Conservation (phyloP, 2,888 invertebrate species). For the Platycnemis pennipes region DNA sequence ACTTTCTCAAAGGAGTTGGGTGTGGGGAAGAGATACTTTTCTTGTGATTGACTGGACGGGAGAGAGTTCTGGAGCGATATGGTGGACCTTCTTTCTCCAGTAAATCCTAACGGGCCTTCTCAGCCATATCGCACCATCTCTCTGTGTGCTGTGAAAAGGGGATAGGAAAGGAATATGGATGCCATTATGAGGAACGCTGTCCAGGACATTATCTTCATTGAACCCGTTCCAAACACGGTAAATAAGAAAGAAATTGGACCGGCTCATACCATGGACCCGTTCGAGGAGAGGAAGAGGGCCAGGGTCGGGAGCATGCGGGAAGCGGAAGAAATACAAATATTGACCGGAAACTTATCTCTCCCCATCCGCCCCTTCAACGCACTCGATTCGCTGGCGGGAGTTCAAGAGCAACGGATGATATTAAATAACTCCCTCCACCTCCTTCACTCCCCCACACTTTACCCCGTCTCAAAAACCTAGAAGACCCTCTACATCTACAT, state of each 20-base stretch:
- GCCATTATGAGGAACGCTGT: not conserved
- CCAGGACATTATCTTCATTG: conserved; percentile 17
- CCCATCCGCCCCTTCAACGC: not conserved
- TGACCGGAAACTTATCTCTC: not conserved
- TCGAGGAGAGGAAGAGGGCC: not conserved
- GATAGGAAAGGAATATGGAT: not conserved
- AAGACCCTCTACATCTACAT: not conserved
- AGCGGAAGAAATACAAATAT: not conserved
- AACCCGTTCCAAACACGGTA: not conserved
- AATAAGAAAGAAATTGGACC: not conserved
- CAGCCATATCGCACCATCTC: not conserved
- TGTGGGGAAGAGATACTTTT: not conserved
- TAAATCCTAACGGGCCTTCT: not conserved
- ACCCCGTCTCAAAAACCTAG: not conserved
- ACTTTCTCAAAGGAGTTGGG: not conserved
- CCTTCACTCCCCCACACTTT: not conserved
- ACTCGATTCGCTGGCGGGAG: not conserved
- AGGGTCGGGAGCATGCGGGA: not conserved
- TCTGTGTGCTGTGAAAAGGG: not conserved
- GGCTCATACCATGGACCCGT: not conserved
- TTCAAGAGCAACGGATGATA: not conserved
- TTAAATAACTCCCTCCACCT: not conserved
- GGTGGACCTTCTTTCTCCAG: not conserved
- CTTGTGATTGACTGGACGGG: not conserved
- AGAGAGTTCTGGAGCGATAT: not conserved